Evolutionary conservation across 2,888 invertebrate species (phyloP).

Genomic region (Idaea aversata): DNA sequence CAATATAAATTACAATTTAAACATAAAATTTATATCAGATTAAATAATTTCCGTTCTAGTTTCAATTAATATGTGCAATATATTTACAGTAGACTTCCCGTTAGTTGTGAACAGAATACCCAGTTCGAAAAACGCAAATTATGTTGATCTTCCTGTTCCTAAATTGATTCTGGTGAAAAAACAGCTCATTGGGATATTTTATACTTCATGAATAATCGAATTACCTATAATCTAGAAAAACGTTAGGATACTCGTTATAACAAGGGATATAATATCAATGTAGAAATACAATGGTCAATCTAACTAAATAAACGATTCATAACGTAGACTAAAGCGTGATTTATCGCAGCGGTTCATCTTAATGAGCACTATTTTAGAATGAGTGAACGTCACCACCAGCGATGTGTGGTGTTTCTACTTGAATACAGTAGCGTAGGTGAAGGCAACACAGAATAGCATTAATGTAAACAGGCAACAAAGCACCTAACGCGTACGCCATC

Average conservation of each 20-base stretch:
- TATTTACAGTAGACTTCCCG: conserved; percentile 16
- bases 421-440: conserved; percentile 45
- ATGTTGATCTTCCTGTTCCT: background rate
- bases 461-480: conserved; percentile 51
- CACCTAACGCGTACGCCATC: conserved; percentile 43
- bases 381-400: conserved; percentile 46
- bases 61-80: conserved; percentile 17
- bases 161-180: background rate
- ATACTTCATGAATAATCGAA: background rate
- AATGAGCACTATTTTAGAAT: conserved; percentile 54
- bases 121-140: background rate
- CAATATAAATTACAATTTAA: background rate
- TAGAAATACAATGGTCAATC: conserved; percentile 19
- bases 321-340: conserved; percentile 28
- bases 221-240: background rate
- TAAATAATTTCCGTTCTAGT: conserved; percentile 28
- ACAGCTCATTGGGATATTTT: background rate
- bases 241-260: too few relatives aligned
- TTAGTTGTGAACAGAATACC: conserved; percentile 9
- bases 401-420: conserved; percentile 38
- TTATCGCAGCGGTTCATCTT: conserved; percentile 40
- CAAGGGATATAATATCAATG: background rate
- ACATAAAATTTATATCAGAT: conserved; percentile 16
- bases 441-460: conserved; percentile 49
- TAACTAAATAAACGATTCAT: conserved; percentile 28